Conservation (phyloP, 2,113 vertebrate species). For the Leiothrix lutea region DNA sequence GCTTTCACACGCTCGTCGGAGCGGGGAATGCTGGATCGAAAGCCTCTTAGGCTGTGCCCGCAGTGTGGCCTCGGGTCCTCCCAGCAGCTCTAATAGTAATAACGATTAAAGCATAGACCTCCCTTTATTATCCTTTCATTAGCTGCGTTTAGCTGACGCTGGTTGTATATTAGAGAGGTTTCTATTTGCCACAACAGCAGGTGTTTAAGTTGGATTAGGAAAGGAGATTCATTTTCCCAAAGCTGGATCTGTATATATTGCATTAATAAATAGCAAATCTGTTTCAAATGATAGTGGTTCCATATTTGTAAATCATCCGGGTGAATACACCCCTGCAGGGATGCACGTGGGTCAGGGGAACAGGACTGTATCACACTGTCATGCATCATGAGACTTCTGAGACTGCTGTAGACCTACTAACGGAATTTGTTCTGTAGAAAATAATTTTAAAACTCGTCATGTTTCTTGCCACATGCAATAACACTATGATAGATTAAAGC, state of each 20-base stretch:
- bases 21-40: background rate
- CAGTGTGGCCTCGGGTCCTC: background rate
- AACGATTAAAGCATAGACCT: no score
- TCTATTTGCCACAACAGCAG: background rate
- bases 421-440: background rate
- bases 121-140: background rate
- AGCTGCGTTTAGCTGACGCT: background rate
- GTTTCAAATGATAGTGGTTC: background rate
- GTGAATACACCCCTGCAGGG: background rate
- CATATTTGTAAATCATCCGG: background rate
- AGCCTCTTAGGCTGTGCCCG: background rate
- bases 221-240: background rate
- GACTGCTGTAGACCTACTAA: background rate
- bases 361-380: background rate
- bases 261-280: background rate
- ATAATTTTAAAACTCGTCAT: background rate
- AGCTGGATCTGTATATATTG: background rate
- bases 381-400: background rate
- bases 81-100: background rate
- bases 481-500: background rate
- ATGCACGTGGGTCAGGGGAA: background rate
- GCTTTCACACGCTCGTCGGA: accelerated
- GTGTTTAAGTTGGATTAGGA: background rate
- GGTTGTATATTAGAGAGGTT: background rate
- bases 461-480: background rate